These are phyloP conservation scores for Sericinus montela DNA, from an alignment of 2,888 invertebrate genomes.

Conservation along the genomic window DNA sequence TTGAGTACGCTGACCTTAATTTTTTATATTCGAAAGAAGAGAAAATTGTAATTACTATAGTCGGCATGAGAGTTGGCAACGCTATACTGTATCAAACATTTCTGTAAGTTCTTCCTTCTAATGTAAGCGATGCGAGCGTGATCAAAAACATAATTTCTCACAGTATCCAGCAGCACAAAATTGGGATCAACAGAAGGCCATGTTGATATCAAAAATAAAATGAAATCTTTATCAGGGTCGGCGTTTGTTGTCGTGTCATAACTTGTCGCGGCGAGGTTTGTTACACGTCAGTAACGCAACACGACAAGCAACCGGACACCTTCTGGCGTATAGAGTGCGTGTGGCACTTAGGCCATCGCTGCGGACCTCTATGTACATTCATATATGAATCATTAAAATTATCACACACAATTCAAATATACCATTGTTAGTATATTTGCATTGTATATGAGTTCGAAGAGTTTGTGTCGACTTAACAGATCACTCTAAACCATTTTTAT, in stretches of 20 bases:
- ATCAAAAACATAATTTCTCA: not conserved
- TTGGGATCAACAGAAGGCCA: conserved; percentile 8
- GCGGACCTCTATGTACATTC: not conserved
- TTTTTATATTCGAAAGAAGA: too few species aligned
- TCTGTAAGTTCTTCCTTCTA: too few species aligned
- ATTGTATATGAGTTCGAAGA: too few species aligned
- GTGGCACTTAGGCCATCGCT: conserved; percentile 27
- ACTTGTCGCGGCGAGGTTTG: conserved; percentile 57
- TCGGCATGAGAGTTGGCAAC: too few species aligned
- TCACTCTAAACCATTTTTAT: too few species aligned
- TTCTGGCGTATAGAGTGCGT: conserved; percentile 53
- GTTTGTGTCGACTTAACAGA: too few species aligned
- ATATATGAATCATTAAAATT: not conserved
- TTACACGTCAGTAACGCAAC: conserved; percentile 53
- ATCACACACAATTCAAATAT: not conserved
- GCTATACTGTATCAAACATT: too few species aligned
- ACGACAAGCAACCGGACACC: conserved; percentile 65
- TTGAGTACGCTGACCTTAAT: too few species aligned
- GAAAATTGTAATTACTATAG: too few species aligned
- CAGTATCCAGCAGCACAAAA: conserved; percentile 18
- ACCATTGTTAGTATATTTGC: too few species aligned
- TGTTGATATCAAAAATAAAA: conserved; percentile 47
- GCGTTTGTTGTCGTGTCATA: conserved; percentile 69
- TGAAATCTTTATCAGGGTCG: conserved; percentile 46
- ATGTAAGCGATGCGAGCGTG: too few species aligned